Evolutionary conservation across 1,140 invertebrate genomes (phyloP), one percentile per base, ranked within the genome.

Genomic region (Caenorhabditis brenneri): DNA sequence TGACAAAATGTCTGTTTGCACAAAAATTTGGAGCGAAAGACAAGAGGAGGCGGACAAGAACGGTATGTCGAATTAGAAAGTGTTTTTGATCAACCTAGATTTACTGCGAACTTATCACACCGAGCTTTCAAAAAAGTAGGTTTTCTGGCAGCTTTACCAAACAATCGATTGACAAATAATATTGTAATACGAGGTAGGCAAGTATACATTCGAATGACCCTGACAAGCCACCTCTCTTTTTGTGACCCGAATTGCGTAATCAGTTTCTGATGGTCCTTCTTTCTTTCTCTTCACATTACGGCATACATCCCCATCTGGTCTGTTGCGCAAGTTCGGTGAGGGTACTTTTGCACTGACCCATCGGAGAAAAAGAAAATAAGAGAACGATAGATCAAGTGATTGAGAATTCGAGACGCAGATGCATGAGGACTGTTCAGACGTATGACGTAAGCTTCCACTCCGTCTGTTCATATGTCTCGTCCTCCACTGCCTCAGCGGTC

Each of bases 391-490:
- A 74, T 74, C 36, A 74, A 65, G 60, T 74, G 36, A 42, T 74
- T 24, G 29, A 42, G n/a, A 42, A 22, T 24, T 27, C 6, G n/a
- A 74, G 65, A 74, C 65, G 65, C 65, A 42, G 65, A 42, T 9
- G 24, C 10, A 74, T 2, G 65, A 22, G 10, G 65, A 42, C 65
- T 74, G 36, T 74, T 36, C 65, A 74, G 7, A 74, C 36, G 36
- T n/a, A 46, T 74, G 65, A 74, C 65, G 65, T 24, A 74, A 74
- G 65, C 65, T 42, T 74, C n/a, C 24, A 22, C 36, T 65, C 31
- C 24, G n/a, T 74, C 36, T 29, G 33, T 27, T n/a, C 22, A n/a
- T 9, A 10, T 7, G 65, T 42, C 36, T 42, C 36, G 4, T n/a
- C 36, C 24, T n/a, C n/a, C 29, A 19, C 65, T 9, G 36, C n/a